Evolutionary conservation across 2,113 vertebrate genomes (phyloP), one percentile per base, ranked within the genome.

Genomic region (Lamprotornis superbus): DNA sequence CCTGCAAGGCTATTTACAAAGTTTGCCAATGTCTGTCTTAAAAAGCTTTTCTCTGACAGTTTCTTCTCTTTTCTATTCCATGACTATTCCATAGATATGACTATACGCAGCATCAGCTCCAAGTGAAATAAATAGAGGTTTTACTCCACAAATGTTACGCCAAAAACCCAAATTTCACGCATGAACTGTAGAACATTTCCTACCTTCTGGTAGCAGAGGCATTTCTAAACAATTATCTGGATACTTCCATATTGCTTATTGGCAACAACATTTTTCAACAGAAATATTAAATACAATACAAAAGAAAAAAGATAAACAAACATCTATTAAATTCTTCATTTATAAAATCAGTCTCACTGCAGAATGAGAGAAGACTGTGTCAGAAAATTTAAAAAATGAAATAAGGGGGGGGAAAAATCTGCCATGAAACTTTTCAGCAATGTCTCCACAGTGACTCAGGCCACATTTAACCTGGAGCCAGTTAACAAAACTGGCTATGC

Each of bases 221-320:
- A 93, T 83, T 64, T 63, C 73, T 87, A 97, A 93, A 93, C 19
- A 94, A 97, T 97, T 98, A 98, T 97, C 98, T 98, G 89, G 96
- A 95, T 40, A 96, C 49, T 68, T 53, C 96, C 96, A 96, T 92
- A 90, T 35, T 94, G 95, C 91, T 89, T 89, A 87, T 17, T 77
- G 63, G 71, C 53, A 73, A 73, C 67, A 95, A 82, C 96, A 97
- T 97, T 95, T 94, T 97, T 83, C 85, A 74, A 83, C 11, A 85
- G 91, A 87, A 94, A 85, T 49, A 93, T 83, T 95, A 95, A 96
- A 95, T 91, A 90, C 97, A 96, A 93, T 65, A 96, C 33, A 96
- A 95, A 95, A 95, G 24, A 73, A 92, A 96, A 97, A 83, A 5
- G 3, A 96, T 91, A 77, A 81, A 77, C 47, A 94, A 93, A 65